phyloP scores from a whole-genome alignment of 2,888 invertebrate species.

The Eulithis testata region DNA sequence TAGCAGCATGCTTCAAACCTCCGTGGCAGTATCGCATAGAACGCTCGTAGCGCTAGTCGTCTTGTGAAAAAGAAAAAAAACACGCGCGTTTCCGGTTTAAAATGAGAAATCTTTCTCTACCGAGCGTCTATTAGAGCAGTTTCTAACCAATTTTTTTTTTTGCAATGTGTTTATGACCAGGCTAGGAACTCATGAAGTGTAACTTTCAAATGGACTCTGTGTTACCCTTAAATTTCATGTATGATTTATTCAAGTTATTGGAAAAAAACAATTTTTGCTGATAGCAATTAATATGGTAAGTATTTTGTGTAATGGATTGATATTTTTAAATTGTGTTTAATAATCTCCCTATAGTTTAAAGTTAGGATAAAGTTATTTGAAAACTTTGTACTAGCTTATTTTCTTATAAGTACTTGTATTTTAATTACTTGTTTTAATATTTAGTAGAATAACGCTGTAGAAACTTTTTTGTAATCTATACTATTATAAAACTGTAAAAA shows the following conservation, averaged over 20 bases:
- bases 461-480: no score
- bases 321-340: no score
- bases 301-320: constrained; percentile 33
- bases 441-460: no score
- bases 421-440: no score
- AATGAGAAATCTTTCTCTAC: constrained; percentile 32
- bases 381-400: no score
- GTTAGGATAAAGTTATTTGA: no score
- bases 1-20: constrained; percentile 12
- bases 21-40: constrained; percentile 58
- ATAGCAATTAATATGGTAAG: constrained; percentile 82
- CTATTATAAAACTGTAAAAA: no score
- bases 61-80: constrained; percentile 48
- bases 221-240: constrained; percentile 78
- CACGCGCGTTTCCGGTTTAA: constrained; percentile 51
- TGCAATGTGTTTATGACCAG: constrained; percentile 26
- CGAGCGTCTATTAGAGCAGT: background rate
- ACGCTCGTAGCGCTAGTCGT: constrained; percentile 60
- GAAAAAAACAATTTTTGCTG: constrained; percentile 80
- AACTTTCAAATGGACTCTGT: constrained; percentile 75
- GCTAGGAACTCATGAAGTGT: constrained; percentile 57
- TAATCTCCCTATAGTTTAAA: no score
- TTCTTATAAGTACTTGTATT: no score
- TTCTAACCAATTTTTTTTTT: constrained; percentile 22
- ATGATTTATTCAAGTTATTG: constrained; percentile 83